Base-by-base conservation (phyloP, 2,113 vertebrate species). In the Oryzias javanicus region DNA sequence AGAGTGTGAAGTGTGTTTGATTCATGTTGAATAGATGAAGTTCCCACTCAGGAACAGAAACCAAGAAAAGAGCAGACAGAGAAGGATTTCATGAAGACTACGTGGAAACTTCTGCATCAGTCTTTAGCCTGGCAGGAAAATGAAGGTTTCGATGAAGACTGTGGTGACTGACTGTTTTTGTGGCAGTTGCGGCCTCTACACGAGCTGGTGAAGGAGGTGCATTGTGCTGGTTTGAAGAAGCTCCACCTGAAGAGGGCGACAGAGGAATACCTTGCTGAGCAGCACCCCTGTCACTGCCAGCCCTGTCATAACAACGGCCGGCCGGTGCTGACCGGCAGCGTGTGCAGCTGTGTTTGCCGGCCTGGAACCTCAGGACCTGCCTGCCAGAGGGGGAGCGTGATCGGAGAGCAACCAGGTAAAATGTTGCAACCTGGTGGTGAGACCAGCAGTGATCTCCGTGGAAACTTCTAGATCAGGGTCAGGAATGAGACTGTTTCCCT, bases 191-290 rank as follows among this genome's bases (percentile, higher is more conserved):
- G 82, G 6, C 95, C 95, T 2, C 79, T 98, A 17, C 91, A 94
- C 27, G 94, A 98, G 79, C 88, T 98, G 86, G 94, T 98, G 60
- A 97, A 97, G 76, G 96, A 95, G 73, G 94, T 97, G 6, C 88
- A 92, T 17, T 98, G 97, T 71, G 92, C 94, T 0, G 92, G 91
- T 0, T 75, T 95, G 72, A 98, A 94, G 84, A 94, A 89, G 25
- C 65, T 92, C 5, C 86, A 92, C 63, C 65, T 98, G 49, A 94
- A 91, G 68, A 84, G 85, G 67, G 95, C 95, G 46, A 86, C 92
- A n/a, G 94, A 95, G 80, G 90, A 92, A 27, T 96, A 95, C 55
- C 60, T 95, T 81, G 70, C 89, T 0, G 93, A 95, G 81, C 89
- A 90, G 24, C 88, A 96, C 59, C 88, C 94, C 55, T 98, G 96